Evolutionary conservation across 2,113 vertebrate genomes (phyloP), one percentile per base, ranked within the genome.

Genomic region (Argyrosomus japonicus): DNA sequence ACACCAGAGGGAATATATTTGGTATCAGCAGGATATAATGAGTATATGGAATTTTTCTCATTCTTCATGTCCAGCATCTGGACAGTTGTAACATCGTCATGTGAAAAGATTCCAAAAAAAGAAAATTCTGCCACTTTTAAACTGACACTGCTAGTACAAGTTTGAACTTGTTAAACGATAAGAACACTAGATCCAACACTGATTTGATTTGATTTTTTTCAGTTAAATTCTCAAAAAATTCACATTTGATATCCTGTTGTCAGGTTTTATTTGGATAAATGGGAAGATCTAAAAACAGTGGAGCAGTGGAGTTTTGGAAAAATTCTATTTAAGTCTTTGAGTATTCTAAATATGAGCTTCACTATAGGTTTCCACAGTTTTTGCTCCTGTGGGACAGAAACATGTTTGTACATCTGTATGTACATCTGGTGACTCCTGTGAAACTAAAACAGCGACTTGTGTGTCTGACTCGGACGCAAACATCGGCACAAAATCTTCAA

Each of bases 401-500:
- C 1, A 12, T 43, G 1, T 70, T 19, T 63, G 14, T n/a, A n/a
- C n/a, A n/a, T n/a, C n/a, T n/a, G n/a, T n/a, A n/a, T n/a, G 40
- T 13, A 14, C 17, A 15, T 62, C 19, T 13, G 3, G 3, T 45
- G 12, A 29, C 40, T 19, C 3, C 54, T 60, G 8, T n/a, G 2
- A 50, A 48, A 64, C 7, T 5, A 12, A 68, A 63, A 19, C 47
- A 40, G 18, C 23, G 45, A 23, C 51, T 25, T 25, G 12, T 32
- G 19, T 51, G 45, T 57, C 25, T 14, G 56, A 84, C 48, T 72
- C n/a, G 10, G 63, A 47, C 2, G 17, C 47, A 69, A 73, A 58
- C 23, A 47, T 62, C 5, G 19, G 63, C 57, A 51, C 18, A 57
- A 23, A 75, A 7, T 17, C 75, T 68, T 87, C 74, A 64, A 57